phyloP scores from a whole-genome alignment of 2,888 invertebrate genomes.

The Thysanoteuthis rhombus region DNA sequence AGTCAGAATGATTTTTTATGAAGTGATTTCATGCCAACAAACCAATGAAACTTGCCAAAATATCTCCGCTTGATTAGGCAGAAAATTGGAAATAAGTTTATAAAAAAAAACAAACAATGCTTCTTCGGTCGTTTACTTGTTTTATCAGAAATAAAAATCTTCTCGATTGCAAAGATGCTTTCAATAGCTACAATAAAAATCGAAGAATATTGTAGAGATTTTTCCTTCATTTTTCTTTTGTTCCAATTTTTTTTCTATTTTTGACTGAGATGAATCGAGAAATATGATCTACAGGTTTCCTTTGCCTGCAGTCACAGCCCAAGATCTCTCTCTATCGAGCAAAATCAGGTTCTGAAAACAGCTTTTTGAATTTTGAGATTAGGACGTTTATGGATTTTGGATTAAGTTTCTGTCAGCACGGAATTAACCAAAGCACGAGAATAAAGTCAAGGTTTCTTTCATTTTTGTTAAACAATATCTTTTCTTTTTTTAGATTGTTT shows the following conservation, averaged over 20 bases:
- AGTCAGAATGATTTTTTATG: neutral
- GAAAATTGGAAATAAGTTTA: neutral
- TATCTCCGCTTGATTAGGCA: neutral
- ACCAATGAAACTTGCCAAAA: neutral
- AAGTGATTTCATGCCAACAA: neutral
- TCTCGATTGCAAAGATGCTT: neutral
- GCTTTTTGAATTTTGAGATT: neutral
- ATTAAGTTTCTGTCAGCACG: neutral
- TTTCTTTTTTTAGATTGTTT: neutral
- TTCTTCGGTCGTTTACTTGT: neutral
- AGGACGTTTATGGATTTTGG: neutral
- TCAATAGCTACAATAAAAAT: neutral
- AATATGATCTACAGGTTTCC: neutral
- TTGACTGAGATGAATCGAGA: neutral
- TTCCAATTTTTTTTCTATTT: neutral
- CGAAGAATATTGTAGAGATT: neutral
- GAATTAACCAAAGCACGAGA: neutral
- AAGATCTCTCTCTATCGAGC: neutral
- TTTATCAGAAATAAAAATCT: neutral
- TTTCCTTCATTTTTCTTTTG: neutral
- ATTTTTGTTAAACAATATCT: neutral
- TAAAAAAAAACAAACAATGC: neutral
- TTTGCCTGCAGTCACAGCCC: neutral
- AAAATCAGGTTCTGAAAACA: neutral
- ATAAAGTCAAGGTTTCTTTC: neutral